Evolutionary conservation across 2,113 vertebrate genomes (phyloP).

Genomic region (Seriola aureovittata): DNA sequence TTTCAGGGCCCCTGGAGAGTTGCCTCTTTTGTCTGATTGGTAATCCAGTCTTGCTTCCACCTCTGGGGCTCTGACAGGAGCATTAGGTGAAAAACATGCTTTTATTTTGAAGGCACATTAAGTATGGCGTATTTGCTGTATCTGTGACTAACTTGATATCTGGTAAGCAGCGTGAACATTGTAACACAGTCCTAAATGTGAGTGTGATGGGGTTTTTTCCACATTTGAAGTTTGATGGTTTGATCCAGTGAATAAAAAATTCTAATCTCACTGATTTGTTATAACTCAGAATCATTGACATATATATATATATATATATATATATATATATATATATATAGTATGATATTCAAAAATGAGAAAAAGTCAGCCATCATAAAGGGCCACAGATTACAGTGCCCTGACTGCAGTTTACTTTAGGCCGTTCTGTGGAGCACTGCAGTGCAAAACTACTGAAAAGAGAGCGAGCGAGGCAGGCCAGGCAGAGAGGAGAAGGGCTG

Average conservation of each 20-base stretch:
- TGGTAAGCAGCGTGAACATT: neutral
- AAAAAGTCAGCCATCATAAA: neutral
- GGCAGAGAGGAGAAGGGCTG: neutral
- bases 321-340: too few species aligned
- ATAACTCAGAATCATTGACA: neutral
- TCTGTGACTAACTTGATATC: neutral
- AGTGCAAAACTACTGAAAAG: neutral
- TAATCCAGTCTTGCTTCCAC: neutral
- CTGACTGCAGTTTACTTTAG: neutral
- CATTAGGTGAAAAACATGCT: neutral
- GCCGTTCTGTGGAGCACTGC: neutral
- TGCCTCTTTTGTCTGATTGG: neutral
- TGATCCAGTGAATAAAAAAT: neutral
- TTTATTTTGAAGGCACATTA: constrained; percentile 32
- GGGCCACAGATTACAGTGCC: neutral
- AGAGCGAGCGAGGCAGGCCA: neutral
- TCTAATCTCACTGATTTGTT: neutral
- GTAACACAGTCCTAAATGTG: neutral
- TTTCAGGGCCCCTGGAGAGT: neutral
- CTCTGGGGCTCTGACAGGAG: neutral
- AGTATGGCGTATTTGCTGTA: neutral
- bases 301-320: too few species aligned
- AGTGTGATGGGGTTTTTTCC: constrained; percentile 20
- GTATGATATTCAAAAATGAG: neutral
- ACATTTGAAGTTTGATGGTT: neutral